A percentile compares a stretch with the other conserved stretches of the same genome.
Conservation (phyloP, 1,140 invertebrate genomes). For the Ceratina australensis region DNA sequence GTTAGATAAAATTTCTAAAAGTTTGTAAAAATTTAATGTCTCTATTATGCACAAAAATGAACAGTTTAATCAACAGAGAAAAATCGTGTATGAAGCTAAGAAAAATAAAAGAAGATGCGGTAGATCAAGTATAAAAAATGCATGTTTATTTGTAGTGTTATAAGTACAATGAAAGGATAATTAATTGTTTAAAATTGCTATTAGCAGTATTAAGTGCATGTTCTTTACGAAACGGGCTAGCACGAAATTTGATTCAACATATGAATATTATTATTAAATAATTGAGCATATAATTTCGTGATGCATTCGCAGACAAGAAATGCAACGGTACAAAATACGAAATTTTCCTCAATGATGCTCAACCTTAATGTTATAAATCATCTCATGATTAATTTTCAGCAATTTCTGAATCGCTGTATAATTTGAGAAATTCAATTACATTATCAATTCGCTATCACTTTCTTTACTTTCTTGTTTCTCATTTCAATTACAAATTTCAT, state of each 20-base stretch:
- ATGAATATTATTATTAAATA: not conserved
- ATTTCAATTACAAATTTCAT: not conserved
- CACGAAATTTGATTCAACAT: not conserved
- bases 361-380: not conserved
- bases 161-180: slow-evolving; percentile 60
- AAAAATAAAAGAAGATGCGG: not conserved
- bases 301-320: not conserved
- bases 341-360: slow-evolving; percentile 3
- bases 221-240: slow-evolving; percentile 17
- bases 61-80: not conserved
- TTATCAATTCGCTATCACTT: slow-evolving; percentile 14
- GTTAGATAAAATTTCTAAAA: no score
- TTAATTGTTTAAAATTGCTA: slow-evolving; percentile 45
- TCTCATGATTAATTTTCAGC: not conserved
- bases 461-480: not conserved
- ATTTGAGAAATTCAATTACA: not conserved
- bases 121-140: slow-evolving; percentile 62
- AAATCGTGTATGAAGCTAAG: not conserved
- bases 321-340: not conserved
- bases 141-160: slow-evolving; percentile 63
- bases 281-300: not conserved
- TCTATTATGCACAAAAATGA: no score
- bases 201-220: slow-evolving; percentile 42
- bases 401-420: not conserved
- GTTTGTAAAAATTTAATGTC: no score